Percentiles rank a stretch among this genome's conserved stretches.
Conservation (phyloP, 1,140 invertebrate genomes). For the Drosophila nannoptera region DNA sequence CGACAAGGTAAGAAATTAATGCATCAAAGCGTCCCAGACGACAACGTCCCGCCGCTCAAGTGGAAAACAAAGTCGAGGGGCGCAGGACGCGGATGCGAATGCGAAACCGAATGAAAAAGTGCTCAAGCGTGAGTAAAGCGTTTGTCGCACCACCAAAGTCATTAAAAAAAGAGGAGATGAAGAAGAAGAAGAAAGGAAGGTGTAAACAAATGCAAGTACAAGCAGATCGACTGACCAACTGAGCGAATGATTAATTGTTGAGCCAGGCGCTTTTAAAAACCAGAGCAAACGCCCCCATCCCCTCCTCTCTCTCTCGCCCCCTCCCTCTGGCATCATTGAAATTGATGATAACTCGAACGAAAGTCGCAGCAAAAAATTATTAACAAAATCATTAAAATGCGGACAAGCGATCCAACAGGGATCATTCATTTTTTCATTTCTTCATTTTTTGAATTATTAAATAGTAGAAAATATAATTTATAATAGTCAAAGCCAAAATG, state of each 20-base stretch:
- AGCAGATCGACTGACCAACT: conserved; percentile 12
- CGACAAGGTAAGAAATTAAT: conserved; percentile 66
- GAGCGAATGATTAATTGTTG: conserved; percentile 59
- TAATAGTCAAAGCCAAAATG: conserved; percentile 16
- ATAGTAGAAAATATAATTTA: conserved; percentile 3
- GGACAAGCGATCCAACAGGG: conserved; percentile 13
- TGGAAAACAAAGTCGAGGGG: conserved; percentile 25
- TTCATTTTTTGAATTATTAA: neutral
- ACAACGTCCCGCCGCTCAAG: conserved; percentile 49
- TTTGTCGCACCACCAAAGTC: conserved; percentile 41
- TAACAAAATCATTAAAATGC: conserved; percentile 67
- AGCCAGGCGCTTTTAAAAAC: conserved; percentile 15
- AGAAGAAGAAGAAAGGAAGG: neutral
- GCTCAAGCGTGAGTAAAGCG: conserved; percentile 50
- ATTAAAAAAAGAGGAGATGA: conserved; percentile 43
- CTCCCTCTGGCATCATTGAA: conserved; percentile 43
- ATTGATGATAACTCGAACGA: conserved; percentile 40
- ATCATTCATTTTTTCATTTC: conserved; percentile 11
- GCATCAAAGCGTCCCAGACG: conserved; percentile 67
- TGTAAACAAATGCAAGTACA: conserved; percentile 14
- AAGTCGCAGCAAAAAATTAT: conserved; percentile 28
- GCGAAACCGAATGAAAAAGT: conserved; percentile 25
- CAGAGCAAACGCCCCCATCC: too few relatives aligned
- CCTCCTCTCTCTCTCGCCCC: too few relatives aligned
- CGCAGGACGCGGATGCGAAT: conserved; percentile 16